Conservation (phyloP, 2,888 invertebrate genomes). For the Hoplodrina blanda region DNA sequence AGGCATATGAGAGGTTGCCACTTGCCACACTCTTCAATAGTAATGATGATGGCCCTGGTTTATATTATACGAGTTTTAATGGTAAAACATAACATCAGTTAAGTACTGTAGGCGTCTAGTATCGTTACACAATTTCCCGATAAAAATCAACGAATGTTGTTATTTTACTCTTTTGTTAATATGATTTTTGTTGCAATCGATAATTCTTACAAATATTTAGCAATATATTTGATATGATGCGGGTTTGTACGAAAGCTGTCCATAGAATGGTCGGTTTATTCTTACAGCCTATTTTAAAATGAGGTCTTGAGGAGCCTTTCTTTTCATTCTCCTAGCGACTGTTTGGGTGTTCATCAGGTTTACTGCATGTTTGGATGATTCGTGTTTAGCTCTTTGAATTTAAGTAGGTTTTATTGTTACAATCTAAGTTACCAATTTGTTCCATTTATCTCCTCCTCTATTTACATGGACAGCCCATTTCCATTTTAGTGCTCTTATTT, state of each 20-base stretch:
- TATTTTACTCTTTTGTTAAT: too few relatives aligned
- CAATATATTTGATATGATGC: too few relatives aligned
- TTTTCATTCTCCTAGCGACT: neutral
- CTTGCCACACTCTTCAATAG: conserved; percentile 13
- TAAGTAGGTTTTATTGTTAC: too few relatives aligned
- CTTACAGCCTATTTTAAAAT: neutral
- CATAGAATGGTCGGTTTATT: too few relatives aligned
- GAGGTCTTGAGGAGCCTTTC: neutral
- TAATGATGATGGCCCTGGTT: conserved; percentile 20
- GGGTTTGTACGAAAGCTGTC: too few relatives aligned
- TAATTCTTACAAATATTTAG: too few relatives aligned
- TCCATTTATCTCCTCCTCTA: too few relatives aligned
- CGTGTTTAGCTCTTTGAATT: too few relatives aligned
- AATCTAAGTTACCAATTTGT: too few relatives aligned
- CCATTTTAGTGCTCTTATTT: too few relatives aligned
- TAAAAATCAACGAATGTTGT: neutral
- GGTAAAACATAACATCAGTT: conserved; percentile 12
- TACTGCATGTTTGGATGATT: neutral
- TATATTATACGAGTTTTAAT: neutral
- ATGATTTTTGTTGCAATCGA: too few relatives aligned
- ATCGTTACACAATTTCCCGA: neutral
- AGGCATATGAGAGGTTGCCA: conserved; percentile 7
- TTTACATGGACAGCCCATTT: too few relatives aligned
- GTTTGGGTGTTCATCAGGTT: neutral
- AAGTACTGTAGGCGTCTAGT: neutral